Base-by-base conservation (phyloP, 1,140 invertebrate genomes). In the Daktulosphaira vitifoliae region DNA sequence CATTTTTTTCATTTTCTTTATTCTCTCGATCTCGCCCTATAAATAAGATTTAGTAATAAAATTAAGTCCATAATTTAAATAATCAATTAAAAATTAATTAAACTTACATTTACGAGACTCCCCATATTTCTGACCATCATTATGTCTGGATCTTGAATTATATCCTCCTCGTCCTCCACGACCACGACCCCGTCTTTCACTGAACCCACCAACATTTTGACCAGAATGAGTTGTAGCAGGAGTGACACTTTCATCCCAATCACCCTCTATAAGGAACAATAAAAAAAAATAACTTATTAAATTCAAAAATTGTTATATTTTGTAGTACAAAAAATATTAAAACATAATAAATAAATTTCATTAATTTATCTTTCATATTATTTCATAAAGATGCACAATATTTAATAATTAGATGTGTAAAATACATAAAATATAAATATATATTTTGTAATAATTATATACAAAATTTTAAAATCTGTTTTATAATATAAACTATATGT, bases 1-100 rank as follows among this genome's bases (percentile, higher is more conserved):
- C 18, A 66, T 80, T 80, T 68, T 76, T 77, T 68, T 82, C 81
- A 67, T 82, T 82, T 68, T 84, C 81, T 70, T 82, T 82, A 68
- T 81, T 81, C 70, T 82, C 81, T 52, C 79, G 74, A 67, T 78
- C 78, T 77, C 79, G 78, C 59, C 62, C 67, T 68, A 18, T 38
- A 52, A 49, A 48, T 2, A 38, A 22, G 3, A 33, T 33, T 23
- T 18, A 25, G 29, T 44, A 8, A 54, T 20, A 37, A 65, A 65
- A n/a, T 51, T 7, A 15, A 51, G 37, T 51, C 13, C 22, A 56
- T 33, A 37, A 15, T 20, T 18, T 8, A 39, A 62, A 42, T 62
- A 18, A 9, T n/a, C 8, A 62, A 48, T 26, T 33, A 25, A 3
- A 39, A 1, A 26, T 39, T 23, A 18, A 18, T 5, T 22, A 53